Base-by-base conservation (phyloP, 2,888 invertebrate genomes). In the Ennomos erosarius region DNA sequence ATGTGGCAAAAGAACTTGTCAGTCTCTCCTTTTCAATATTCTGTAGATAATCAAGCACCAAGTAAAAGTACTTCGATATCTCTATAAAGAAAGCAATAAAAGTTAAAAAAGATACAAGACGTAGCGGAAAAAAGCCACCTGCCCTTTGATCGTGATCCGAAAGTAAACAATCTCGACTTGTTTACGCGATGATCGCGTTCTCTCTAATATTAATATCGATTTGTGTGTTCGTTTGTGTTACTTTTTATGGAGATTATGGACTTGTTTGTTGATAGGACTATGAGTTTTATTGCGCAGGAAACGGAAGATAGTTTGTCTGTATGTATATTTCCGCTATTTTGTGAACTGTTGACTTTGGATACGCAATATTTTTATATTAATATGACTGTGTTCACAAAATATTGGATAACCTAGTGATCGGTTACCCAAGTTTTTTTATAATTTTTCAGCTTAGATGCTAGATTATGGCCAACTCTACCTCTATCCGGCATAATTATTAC, bases 131-230 rank as follows among this genome's bases (percentile, higher is more conserved):
- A 40, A 52, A 66, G 69, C 72, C 79, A 75, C 70, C 74, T 74
- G 76, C 66, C 61, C 76, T 82, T 78, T 79, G 81, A 82, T 82
- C 80, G 76, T 72, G 74, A 72, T 71, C 65, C 58, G 67, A 76
- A 74, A 67, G 69, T 70, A 77, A 82, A 81, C 79, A 77, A 71
- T 63, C 59, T 55, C 47, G 58, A 62, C 68, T 65, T 81, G 79
- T 78, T 78, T 81, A 79, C 74, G 67, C 68, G 66, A 68, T 59
- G 64, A 64, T 68, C 55, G 64, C 64, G 70, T 72, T 74, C 26
- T 73, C 73, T 68, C 59, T 68, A 69, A 68, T 73, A 71, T 74
- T 69, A 71, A 74, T 64, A 63, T 75, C 70, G 68, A 72, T 70
- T 52, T 54, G 36, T 59, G 60, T 44, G 49, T 62, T 59, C 60